Base-by-base conservation (phyloP, 2,113 vertebrate genomes). In the Pardalotus punctatus region DNA sequence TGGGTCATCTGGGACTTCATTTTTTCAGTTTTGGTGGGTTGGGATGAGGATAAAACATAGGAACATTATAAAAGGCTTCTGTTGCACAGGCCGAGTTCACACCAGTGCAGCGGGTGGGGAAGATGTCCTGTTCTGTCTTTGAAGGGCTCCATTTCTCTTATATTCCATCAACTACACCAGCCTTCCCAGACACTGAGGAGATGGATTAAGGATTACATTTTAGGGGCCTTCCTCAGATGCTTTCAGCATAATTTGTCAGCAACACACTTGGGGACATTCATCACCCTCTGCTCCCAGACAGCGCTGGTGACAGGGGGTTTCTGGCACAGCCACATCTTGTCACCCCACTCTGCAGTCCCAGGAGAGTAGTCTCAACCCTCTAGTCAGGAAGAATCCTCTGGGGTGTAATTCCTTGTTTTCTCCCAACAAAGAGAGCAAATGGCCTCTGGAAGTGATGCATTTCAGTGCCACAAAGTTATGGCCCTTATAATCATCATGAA, bases 91-190 rank as follows among this genome's bases (percentile, higher is more conserved):
- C 48, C 19, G 23, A 7, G 20, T n/a, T 88, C 61, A 51, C 22
- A 9, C 12, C 71, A 43, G 21, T 0, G 0, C 45, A n/a, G 62
- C 11, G 33, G 47, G 54, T 10, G 23, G 1, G 0, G 65, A 76
- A 28, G 42, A 36, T 0, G 0, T 27, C 57, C 5, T 51, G 4
- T 48, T 81, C 43, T 36, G 40, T 25, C 54, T 80, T 69, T 18
- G 16, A 58, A 66, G 35, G 38, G 35, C 56, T 74, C 40, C 7
- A 4, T 54, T 42, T 82, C 33, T 42, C 10, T 5, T 19, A 14
- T 1, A 1, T 45, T 18, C 42, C 38, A 77, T 8, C 10, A 56
- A 6, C 35, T 43, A 27, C 7, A 3, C 28, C 47, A 66, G 29
- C 17, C 19, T 77, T 72, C 66, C 42, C 36, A 36, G 16, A 31